Evolutionary conservation across 2,888 invertebrate species (phyloP).

Genomic region (Branchipolynoe longqiensis): DNA sequence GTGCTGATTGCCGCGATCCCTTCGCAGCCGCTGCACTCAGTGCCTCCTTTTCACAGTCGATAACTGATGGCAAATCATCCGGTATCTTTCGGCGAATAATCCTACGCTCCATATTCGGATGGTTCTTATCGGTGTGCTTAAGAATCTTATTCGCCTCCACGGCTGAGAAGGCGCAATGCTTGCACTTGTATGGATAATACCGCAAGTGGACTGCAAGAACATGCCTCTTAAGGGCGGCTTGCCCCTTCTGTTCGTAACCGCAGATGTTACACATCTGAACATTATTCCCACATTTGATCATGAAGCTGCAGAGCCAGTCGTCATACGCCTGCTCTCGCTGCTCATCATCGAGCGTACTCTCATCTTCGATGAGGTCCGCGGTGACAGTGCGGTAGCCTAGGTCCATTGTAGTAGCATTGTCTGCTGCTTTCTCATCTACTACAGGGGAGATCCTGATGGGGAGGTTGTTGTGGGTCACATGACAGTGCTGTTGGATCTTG

Average conservation of each 20-base stretch:
- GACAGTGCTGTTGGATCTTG: slow-evolving; percentile 30
- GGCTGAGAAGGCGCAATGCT: slow-evolving; percentile 64
- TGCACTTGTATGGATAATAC: slow-evolving; percentile 66
- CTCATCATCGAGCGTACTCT: slow-evolving; percentile 37
- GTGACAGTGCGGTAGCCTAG: neutral
- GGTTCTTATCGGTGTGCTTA: slow-evolving; percentile 64
- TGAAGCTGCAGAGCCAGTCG: slow-evolving; percentile 36
- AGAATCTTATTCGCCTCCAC: slow-evolving; percentile 63
- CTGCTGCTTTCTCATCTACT: neutral
- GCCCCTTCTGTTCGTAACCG: slow-evolving; percentile 57
- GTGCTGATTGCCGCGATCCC: too few species aligned
- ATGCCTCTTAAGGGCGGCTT: slow-evolving; percentile 62
- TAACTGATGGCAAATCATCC: slow-evolving; percentile 13
- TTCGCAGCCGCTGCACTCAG: too few species aligned
- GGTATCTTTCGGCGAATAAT: slow-evolving; percentile 26
- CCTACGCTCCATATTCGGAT: slow-evolving; percentile 57
- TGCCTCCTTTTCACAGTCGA: neutral
- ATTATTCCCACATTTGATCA: slow-evolving; percentile 45
- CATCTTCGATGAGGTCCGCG: slow-evolving; percentile 27
- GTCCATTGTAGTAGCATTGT: neutral
- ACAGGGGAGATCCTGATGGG: neutral
- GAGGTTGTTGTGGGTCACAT: neutral
- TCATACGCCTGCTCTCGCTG: slow-evolving; percentile 7
- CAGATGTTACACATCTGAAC: slow-evolving; percentile 52
- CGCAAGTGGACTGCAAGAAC: slow-evolving; percentile 63